Conservation (phyloP, 1,140 invertebrate species). For the Spodoptera frugiperda region DNA sequence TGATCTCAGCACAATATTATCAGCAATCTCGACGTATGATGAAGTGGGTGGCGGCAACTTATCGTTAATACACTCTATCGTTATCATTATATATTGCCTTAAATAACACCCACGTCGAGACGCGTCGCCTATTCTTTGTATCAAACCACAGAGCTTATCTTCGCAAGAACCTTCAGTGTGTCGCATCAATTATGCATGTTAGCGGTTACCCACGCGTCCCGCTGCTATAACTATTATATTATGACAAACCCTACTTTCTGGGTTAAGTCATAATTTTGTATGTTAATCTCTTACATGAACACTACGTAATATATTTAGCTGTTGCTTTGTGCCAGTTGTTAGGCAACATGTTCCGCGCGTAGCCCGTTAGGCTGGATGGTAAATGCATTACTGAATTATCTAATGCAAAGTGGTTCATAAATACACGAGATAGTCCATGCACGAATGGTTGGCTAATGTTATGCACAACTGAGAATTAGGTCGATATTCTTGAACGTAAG, state of each 20-base stretch:
- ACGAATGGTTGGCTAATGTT: neutral
- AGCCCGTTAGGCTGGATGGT: slow-evolving; percentile 5
- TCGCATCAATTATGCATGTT: slow-evolving; percentile 27
- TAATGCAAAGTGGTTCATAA: slow-evolving; percentile 6
- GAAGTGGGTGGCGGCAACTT: neutral
- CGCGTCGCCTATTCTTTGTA: slow-evolving; percentile 16
- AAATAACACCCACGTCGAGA: neutral
- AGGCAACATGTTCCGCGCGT: neutral
- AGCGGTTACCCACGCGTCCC: slow-evolving; percentile 11
- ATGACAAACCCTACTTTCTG: slow-evolving; percentile 29
- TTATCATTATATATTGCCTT: slow-evolving; percentile 6
- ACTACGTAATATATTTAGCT: slow-evolving; percentile 10
- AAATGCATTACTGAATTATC: slow-evolving; percentile 15
- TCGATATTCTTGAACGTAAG: neutral
- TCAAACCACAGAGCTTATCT: neutral
- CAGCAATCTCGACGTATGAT: neutral
- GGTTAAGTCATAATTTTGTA: slow-evolving; percentile 30
- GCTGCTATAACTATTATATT: slow-evolving; percentile 17
- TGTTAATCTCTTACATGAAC: slow-evolving; percentile 8
- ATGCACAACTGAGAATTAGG: neutral
- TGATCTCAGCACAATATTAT: slow-evolving; percentile 5
- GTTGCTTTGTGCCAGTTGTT: slow-evolving; percentile 11
- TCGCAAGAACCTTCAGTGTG: slow-evolving; percentile 13
- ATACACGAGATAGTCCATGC: neutral
- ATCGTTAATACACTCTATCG: too few relatives aligned